phyloP scores from a whole-genome alignment of 2,888 invertebrate species.

The Pandemis cinnamomeana region DNA sequence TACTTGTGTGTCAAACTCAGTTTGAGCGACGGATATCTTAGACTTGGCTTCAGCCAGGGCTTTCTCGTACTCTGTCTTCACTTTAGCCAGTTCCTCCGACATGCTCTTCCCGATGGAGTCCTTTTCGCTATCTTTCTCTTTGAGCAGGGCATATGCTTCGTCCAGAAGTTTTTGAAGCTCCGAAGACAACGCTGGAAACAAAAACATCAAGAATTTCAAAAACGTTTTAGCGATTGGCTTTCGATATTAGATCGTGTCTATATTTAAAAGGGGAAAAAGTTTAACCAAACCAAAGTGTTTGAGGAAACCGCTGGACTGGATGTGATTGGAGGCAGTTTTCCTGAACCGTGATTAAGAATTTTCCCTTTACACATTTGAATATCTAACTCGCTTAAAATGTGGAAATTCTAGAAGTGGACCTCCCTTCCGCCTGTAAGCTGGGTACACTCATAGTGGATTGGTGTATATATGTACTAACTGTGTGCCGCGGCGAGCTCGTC shows the following conservation, averaged over 20 bases:
- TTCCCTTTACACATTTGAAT: too few relatives aligned
- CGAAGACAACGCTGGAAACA: slow-evolving; percentile 74
- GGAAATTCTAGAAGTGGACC: too few relatives aligned
- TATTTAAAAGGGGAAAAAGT: neutral
- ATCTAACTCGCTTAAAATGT: too few relatives aligned
- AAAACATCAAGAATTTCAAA: slow-evolving; percentile 19
- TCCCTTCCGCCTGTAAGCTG: too few relatives aligned
- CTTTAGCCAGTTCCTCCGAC: slow-evolving; percentile 75
- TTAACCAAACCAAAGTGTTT: too few relatives aligned
- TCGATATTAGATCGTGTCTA: too few relatives aligned
- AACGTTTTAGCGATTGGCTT: neutral
- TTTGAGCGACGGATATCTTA: slow-evolving; percentile 87
- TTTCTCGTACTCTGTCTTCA: slow-evolving; percentile 81
- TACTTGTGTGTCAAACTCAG: slow-evolving; percentile 85
- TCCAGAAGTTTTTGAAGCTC: slow-evolving; percentile 80
- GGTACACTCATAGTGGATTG: too few relatives aligned
- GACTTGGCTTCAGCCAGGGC: slow-evolving; percentile 82
- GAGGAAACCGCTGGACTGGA: too few relatives aligned
- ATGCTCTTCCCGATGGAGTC: slow-evolving; percentile 80
- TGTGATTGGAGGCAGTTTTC: too few relatives aligned
- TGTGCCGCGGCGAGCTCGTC: slow-evolving; percentile 79
- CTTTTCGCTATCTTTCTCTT: slow-evolving; percentile 81
- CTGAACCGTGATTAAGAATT: too few relatives aligned
- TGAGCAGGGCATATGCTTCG: slow-evolving; percentile 80
- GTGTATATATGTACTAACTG: slow-evolving; percentile 56